These are phyloP conservation scores for Hapalemur alaotrensis DNA, from an alignment of 2,797 vertebrate species.

Conservation along the genomic window DNA sequence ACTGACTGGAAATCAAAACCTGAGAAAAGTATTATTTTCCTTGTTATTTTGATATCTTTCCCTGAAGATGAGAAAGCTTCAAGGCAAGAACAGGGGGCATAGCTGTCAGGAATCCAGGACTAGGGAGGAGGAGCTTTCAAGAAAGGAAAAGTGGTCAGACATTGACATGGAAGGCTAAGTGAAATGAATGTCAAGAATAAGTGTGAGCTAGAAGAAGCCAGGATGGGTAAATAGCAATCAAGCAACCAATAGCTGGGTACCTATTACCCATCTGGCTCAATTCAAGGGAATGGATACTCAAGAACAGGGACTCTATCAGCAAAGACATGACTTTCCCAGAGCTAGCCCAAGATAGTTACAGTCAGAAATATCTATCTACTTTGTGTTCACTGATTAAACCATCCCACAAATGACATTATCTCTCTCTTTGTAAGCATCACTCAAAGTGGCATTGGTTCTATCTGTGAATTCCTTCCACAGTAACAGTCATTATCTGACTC, in stretches of 20 bases:
- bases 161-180: neutral
- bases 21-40: neutral
- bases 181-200: conserved; percentile 4
- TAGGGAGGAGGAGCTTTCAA: neutral
- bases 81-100: neutral
- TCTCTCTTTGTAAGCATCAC: conserved; percentile 53
- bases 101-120: neutral
- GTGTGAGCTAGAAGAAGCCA: neutral
- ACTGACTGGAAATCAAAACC: conserved; percentile 4
- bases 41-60: conserved; percentile 32
- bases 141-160: neutral
- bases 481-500: conserved; percentile 74
- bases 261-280: neutral
- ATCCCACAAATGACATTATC: conserved; percentile 54
- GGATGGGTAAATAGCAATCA: neutral
- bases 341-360: neutral
- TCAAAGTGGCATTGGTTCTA: conserved; percentile 57
- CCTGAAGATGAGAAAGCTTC: conserved; percentile 1
- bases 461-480: conserved; percentile 64
- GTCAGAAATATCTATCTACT: conserved; percentile 36
- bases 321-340: conserved; percentile 18
- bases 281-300: neutral
- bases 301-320: neutral
- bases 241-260: neutral
- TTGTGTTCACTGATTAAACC: conserved; percentile 52